phyloP scores from a whole-genome alignment of 2,888 invertebrate genomes.

The Timema cristinae region DNA sequence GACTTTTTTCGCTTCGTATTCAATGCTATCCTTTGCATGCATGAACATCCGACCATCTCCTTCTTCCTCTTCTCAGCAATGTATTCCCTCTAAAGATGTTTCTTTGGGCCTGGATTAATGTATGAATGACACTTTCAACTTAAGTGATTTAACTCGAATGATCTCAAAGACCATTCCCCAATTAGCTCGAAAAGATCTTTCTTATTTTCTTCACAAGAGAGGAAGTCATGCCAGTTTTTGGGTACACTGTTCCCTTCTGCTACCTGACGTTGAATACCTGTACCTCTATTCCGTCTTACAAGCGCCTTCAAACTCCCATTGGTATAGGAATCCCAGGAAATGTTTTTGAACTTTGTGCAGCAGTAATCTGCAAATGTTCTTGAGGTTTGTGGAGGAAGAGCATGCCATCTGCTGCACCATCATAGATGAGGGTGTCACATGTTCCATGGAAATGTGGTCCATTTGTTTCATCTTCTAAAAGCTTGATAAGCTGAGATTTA shows the following conservation, averaged over 20 bases:
- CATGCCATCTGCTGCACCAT: background rate
- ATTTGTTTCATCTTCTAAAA: too few species aligned
- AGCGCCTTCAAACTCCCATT: background rate
- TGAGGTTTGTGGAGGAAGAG: background rate
- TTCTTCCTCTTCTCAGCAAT: constrained; percentile 13
- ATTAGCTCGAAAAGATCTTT: background rate
- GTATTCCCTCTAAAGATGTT: background rate
- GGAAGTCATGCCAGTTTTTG: background rate
- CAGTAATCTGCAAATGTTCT: background rate
- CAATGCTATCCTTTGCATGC: constrained; percentile 11
- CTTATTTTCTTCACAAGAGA: background rate
- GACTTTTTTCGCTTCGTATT: background rate
- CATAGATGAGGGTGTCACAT: background rate
- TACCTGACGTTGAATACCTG: background rate
- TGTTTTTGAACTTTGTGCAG: background rate
- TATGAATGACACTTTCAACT: background rate
- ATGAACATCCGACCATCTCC: constrained; percentile 13
- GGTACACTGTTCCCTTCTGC: background rate
- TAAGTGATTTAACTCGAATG: background rate
- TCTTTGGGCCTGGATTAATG: background rate
- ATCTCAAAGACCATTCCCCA: background rate
- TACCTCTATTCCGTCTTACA: background rate
- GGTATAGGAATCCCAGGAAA: background rate
- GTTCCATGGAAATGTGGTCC: background rate
- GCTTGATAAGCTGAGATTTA: too few species aligned